Base-by-base conservation (phyloP, 2,113 vertebrate species). In the Ivindomyrus marchei region DNA sequence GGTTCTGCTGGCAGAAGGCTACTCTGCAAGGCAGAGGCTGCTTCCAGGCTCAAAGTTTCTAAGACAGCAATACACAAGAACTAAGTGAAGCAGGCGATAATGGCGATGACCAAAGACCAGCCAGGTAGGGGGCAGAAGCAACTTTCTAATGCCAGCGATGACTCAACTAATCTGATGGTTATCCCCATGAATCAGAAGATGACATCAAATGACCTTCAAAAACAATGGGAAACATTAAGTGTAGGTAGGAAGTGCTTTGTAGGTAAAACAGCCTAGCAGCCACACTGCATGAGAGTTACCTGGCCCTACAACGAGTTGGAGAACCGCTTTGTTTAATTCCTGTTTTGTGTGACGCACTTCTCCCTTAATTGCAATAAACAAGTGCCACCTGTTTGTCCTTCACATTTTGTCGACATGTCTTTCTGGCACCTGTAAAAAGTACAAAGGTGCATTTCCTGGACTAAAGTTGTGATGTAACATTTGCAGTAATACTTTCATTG, bases 391-490 rank as follows among this genome's bases (percentile, higher is more conserved):
- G 62, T n/a, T 66, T 27, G 9, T 66, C 9, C 62, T 66, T 27
- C 58, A 27, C 0, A 11, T n/a, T 10, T 27, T 10, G 9, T 3
- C 2, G 3, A 27, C 58, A 0, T 0, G 2, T 66, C 62, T 1
- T 27, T 27, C 62, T 31, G 62, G 24, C 9, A 27, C 62, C 0
- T 66, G n/a, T 66, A 31, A 27, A 66, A 31, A 66, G n/a, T 66
- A 66, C 58, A 62, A 62, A 62, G 58, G 58, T n/a, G 24, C n/a
- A 62, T n/a, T 62, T 27, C 62, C 9, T 11, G 62, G n/a, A n/a
- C 5, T n/a, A 62, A 66, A 66, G 62, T 66, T 66, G 24, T 66
- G n/a, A 66, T 66, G 2, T 66, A 27, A 10, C n/a, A 27, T 66
- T 66, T 66, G 3, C 24, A 66, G 62, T 27, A 66, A 66, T 27